Base-by-base conservation (phyloP, 1,140 invertebrate species). In the Triops cancriformis region DNA sequence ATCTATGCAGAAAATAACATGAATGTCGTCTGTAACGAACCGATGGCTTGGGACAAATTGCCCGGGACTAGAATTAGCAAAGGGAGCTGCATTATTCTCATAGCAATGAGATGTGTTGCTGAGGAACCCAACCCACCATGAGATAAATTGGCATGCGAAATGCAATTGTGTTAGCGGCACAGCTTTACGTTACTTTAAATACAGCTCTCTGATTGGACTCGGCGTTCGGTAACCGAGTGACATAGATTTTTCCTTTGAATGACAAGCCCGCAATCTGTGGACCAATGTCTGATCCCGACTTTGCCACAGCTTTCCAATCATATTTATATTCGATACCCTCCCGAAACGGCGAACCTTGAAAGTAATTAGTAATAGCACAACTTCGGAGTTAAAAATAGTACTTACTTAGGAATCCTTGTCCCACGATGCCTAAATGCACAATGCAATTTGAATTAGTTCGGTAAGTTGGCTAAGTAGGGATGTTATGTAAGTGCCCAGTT, bases 271-370 rank as follows among this genome's bases (percentile, higher is more conserved):
- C 23, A 11, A 28, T 45, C 23, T 31, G 26, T 78, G 72, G 37
- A 3, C 51, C 76, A 76, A 41, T 23, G 26, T 31, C 51, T 26
- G 37, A 23, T 2, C 37, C 73, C 18, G 73, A 41, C 26, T 64
- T 77, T 27, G 74, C 37, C 28, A 4, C 18, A 43, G 75, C 75
- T 31, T 76, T 76, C 72, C 72, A 79, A 26, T 79, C 78, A 51
- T 79, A 79, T 37, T 76, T 75, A 51, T 79, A 79, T 43, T 79
- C 78, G 26, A 79, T 76, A 26, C 78, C 78, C 26, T 79, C 78
- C 1, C 78, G 43, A 43, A 76, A 79, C n/a, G 78, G 78, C 26
- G 72, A 64, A 64, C 51, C 51, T 64, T 64, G 23, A 64, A 64
- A 18, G 6, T 23, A 64, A n/a, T 64, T 23, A 64, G n/a, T 64